Conservation (phyloP, 1,140 invertebrate genomes). For the Prorops nasuta region DNA sequence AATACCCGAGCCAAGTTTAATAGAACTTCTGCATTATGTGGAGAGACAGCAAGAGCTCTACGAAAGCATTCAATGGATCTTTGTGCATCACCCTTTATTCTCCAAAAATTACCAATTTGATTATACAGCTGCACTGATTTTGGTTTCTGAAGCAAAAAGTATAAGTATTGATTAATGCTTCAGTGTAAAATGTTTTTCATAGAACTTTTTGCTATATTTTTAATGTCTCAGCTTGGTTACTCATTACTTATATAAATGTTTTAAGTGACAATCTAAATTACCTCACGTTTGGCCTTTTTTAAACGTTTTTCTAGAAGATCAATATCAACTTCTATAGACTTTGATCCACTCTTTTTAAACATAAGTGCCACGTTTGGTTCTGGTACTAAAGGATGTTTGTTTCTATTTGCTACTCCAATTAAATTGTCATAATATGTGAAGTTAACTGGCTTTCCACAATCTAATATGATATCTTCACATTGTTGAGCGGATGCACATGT, state of each 20-base stretch:
- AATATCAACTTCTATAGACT: slow-evolving; percentile 73
- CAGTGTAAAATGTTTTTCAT: too few relatives aligned
- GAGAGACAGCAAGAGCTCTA: slow-evolving; percentile 77
- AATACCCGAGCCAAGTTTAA: slow-evolving; percentile 81
- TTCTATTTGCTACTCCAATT: slow-evolving; percentile 75
- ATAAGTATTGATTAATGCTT: neutral
- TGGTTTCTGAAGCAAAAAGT: slow-evolving; percentile 64
- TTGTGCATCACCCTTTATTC: slow-evolving; percentile 80
- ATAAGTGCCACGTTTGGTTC: slow-evolving; percentile 73
- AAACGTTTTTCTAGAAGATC: slow-evolving; percentile 73
- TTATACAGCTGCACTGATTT: slow-evolving; percentile 84
- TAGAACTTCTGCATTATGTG: slow-evolving; percentile 82
- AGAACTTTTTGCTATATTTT: too few relatives aligned
- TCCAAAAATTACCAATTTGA: slow-evolving; percentile 86
- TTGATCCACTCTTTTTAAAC: slow-evolving; percentile 71
- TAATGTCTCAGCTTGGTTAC: too few relatives aligned
- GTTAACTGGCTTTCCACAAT: slow-evolving; percentile 85
- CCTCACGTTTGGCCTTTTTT: slow-evolving; percentile 78
- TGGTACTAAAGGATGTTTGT: slow-evolving; percentile 65
- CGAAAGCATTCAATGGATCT: slow-evolving; percentile 86
- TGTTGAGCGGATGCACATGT: slow-evolving; percentile 40
- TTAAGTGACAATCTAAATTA: slow-evolving; percentile 25
- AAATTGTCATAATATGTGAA: slow-evolving; percentile 87
- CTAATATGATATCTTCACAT: slow-evolving; percentile 68
- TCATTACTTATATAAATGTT: too few relatives aligned